A percentile compares a stretch with the other conserved stretches of the same genome.
Conservation (phyloP, 2,113 vertebrate genomes). For the Poeciliopsis occidentalis region DNA sequence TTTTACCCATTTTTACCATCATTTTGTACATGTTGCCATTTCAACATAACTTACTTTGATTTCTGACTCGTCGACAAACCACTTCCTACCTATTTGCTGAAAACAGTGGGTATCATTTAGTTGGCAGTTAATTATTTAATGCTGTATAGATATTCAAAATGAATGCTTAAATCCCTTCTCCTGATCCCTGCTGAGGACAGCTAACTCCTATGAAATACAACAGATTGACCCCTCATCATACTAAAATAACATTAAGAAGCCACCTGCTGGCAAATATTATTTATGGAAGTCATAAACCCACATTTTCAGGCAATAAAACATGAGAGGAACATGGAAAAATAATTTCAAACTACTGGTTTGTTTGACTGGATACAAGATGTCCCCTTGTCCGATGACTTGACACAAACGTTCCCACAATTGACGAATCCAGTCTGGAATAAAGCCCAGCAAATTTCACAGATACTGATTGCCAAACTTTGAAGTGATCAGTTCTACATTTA, state of each 20-base stretch:
- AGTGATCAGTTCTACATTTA: no score
- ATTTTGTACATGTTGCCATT: background rate
- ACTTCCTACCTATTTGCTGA: background rate
- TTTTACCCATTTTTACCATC: background rate
- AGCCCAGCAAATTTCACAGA: no score
- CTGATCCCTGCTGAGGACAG: background rate
- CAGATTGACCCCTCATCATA: background rate
- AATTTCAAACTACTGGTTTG: no score
- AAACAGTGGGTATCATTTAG: background rate
- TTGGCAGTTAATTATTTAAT: background rate
- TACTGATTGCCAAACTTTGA: no score
- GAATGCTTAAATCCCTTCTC: background rate
- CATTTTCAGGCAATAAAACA: no score
- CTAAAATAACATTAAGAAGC: background rate
- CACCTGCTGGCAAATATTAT: background rate
- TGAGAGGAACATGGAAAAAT: no score
- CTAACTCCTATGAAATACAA: background rate
- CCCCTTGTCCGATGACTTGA: no score
- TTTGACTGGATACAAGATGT: no score
- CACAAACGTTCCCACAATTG: no score
- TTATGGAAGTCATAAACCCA: no score
- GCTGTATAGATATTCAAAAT: background rate
- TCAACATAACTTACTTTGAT: background rate
- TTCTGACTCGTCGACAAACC: background rate
- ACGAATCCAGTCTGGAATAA: no score